These are phyloP conservation scores for Allophyes oxyacanthae DNA, from an alignment of 2,888 invertebrate species.

Conservation along the genomic window DNA sequence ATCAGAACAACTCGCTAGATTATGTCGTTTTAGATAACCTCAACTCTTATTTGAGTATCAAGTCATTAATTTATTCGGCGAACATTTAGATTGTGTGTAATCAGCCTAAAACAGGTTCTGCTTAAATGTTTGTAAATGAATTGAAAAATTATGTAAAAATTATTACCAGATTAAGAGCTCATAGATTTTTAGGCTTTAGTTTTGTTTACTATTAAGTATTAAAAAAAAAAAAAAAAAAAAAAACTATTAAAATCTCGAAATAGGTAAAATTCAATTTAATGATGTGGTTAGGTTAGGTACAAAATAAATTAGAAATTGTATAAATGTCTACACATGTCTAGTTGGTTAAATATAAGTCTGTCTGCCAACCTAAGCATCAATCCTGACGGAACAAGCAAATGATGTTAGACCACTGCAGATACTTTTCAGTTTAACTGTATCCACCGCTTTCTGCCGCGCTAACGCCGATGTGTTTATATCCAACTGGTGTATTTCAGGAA, in stretches of 20 bases:
- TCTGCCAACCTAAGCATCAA: slow-evolving; percentile 15
- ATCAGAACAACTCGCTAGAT: slow-evolving; percentile 15
- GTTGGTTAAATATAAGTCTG: slow-evolving; percentile 8
- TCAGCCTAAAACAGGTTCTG: slow-evolving; percentile 9
- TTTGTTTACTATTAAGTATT: too few relatives aligned
- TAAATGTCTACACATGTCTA: too few relatives aligned
- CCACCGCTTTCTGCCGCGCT: slow-evolving; percentile 57
- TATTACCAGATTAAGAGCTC: not conserved
- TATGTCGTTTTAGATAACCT: slow-evolving; percentile 39
- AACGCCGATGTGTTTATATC: slow-evolving; percentile 70
- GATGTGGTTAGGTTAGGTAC: not conserved
- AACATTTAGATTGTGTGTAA: slow-evolving; percentile 24
- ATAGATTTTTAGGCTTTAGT: not conserved
- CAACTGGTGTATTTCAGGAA: slow-evolving; percentile 68
- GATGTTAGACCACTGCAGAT: slow-evolving; percentile 48
- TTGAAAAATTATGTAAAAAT: slow-evolving; percentile 20
- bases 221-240: too few relatives aligned
- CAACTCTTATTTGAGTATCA: slow-evolving; percentile 12
- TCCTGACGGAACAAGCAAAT: slow-evolving; percentile 21
- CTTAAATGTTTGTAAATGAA: slow-evolving; percentile 4
- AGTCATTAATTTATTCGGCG: slow-evolving; percentile 18
- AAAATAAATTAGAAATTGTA: not conserved
- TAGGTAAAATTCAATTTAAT: too few relatives aligned
- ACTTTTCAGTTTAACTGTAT: slow-evolving; percentile 64
- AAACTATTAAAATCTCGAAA: too few relatives aligned